Evolutionary conservation across 2,797 vertebrate genomes (phyloP), one percentile per base, ranked within the genome.

Genomic region (Sternotherus odoratus): DNA sequence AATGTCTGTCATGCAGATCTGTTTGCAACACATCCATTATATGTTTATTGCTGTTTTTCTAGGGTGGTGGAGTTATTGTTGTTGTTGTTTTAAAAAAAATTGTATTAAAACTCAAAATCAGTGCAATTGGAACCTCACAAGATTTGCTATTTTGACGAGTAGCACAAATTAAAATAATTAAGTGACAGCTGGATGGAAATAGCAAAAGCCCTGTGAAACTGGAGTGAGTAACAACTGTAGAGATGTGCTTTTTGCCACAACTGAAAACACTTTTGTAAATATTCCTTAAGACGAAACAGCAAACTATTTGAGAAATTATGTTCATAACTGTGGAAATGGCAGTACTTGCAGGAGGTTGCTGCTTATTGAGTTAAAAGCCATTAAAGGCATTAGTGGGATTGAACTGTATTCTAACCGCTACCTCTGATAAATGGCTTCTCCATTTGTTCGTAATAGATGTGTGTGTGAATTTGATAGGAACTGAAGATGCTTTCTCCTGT

Each of bases 331-430:
- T 24, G 81, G 24, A 75, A 77, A 80, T 75, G 43, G 69, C 69
- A 82, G 49, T 13, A 7, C 48, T 81, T 63, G 36, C 50, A 74
- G 69, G n/a, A 23, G 51, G 51, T 87, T 87, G 43, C 57, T 53
- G 50, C 53, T 19, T 57, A 63, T 17, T 48, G 72, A 30, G 39
- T 75, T 75, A 48, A 46, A 74, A 75, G 36, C 48, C 72, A 74
- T 87, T 79, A 83, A 83, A 91, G 51, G 51, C 85, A 91, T 87
- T 87, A 79, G 75, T 79, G 46, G 36, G 53, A 53, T 79, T 83
- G 87, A 87, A 36, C 81, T 74, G 53, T 49, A 87, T 63, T 91
- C 46, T 39, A 83, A 39, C 48, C 13, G 12, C 53, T 87, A 51
- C 51, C 74, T 87, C 51, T 87, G 57, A 50, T 57, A 69, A 79